Percentiles rank a stretch among this genome's conserved stretches.
phyloP scores from a whole-genome alignment of 1,140 invertebrate genomes.

The Pseudomyrmex concolor region DNA sequence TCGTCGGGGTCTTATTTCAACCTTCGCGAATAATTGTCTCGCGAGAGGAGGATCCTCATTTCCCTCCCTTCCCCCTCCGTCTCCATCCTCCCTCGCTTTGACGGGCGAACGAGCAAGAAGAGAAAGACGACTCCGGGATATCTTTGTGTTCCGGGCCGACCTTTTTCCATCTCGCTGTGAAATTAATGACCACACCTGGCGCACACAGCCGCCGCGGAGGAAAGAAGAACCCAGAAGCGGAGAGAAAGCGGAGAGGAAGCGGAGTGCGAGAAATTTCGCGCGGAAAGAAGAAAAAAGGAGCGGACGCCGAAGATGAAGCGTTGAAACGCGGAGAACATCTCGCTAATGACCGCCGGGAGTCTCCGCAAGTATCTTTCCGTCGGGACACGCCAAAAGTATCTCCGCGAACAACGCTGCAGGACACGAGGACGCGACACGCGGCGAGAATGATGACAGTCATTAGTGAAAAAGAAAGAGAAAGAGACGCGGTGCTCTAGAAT shows the following conservation, averaged over 20 bases:
- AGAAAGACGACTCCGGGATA: conserved; percentile 9
- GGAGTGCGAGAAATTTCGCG: conserved; percentile 59
- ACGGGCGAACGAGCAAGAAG: conserved; percentile 22
- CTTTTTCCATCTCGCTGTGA: conserved; percentile 63
- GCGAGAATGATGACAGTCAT: conserved; percentile 74
- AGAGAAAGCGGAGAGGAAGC: conserved; percentile 12
- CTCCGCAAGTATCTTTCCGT: conserved; percentile 56
- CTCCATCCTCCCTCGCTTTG: conserved; percentile 17
- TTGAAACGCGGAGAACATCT: conserved; percentile 56
- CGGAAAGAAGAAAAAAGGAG: conserved; percentile 50
- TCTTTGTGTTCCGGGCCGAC: conserved; percentile 56
- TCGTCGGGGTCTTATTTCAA: conserved; percentile 31
- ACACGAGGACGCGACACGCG: conserved; percentile 51
- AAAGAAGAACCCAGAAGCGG: conserved; percentile 28
- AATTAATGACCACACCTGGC: conserved; percentile 74
- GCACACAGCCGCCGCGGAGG: conserved; percentile 29
- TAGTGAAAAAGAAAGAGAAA: conserved; percentile 66
- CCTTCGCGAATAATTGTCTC: conserved; percentile 61
- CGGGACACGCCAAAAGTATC: conserved; percentile 63
- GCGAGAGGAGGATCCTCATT: conserved; percentile 52
- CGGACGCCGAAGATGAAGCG: conserved; percentile 35
- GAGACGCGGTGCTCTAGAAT: conserved; percentile 62
- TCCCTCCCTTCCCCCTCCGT: neutral
- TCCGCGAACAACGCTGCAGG: conserved; percentile 57
- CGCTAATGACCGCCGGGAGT: conserved; percentile 69